A percentile compares a stretch with the other conserved stretches of the same genome.
These are phyloP conservation scores for Himalopsyche kuldschensis DNA, from an alignment of 2,888 invertebrate species.

Conservation along the genomic window DNA sequence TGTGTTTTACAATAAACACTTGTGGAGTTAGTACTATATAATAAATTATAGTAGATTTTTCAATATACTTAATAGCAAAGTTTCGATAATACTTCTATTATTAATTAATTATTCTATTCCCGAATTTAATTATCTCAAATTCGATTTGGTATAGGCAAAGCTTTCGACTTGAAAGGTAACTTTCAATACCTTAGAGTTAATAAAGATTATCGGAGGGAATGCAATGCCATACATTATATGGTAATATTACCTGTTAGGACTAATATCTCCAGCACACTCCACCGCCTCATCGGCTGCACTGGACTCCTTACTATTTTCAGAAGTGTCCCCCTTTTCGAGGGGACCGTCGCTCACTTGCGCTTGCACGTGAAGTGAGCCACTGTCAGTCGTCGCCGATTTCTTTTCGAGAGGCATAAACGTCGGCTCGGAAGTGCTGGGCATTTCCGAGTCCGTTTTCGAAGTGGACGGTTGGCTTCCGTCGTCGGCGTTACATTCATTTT, in stretches of 20 bases:
- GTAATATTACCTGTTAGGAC: background rate
- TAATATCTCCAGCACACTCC: background rate
- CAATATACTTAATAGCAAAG: too few species aligned
- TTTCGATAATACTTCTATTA: too few species aligned
- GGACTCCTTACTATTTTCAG: background rate
- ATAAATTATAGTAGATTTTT: too few species aligned
- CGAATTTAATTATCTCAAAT: too few species aligned
- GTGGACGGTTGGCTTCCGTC: conserved; percentile 24
- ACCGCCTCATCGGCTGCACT: background rate
- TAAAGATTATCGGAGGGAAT: too few species aligned
- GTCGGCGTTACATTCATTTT: conserved; percentile 7
- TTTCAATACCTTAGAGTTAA: too few species aligned
- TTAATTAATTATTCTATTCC: too few species aligned
- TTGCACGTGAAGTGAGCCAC: background rate
- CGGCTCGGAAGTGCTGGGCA: conserved; percentile 39
- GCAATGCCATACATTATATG: background rate
- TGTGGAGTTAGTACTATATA: too few species aligned
- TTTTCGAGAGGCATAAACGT: conserved; percentile 20
- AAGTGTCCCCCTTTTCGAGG: background rate
- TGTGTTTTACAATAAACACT: too few species aligned
- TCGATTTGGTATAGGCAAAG: too few species aligned
- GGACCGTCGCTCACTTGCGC: background rate
- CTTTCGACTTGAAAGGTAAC: too few species aligned
- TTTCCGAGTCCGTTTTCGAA: conserved; percentile 42
- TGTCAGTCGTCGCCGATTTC: background rate